phyloP scores from a whole-genome alignment of 2,797 vertebrate genomes.

The Smutsia gigantea region DNA sequence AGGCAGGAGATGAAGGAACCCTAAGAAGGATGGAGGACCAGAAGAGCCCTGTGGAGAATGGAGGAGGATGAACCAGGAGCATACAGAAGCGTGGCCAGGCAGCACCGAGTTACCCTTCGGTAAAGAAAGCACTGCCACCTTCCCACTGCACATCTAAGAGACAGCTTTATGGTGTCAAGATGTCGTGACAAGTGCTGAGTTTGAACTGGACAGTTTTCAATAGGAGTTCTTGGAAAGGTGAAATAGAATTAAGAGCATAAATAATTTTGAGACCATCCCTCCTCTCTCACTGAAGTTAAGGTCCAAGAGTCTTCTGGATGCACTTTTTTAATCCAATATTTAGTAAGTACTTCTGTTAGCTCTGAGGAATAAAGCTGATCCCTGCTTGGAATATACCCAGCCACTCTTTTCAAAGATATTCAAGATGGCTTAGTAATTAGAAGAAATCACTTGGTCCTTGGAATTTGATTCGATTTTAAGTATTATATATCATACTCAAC shows the following conservation, averaged over 20 bases:
- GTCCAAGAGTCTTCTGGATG: background rate
- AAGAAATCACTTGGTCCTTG: slow-evolving; percentile 43
- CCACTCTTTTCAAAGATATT: background rate
- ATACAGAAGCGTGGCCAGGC: fast-evolving
- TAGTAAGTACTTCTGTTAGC: background rate
- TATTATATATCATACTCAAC: slow-evolving; percentile 10
- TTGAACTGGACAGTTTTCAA: background rate
- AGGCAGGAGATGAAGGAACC: background rate
- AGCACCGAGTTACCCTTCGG: background rate
- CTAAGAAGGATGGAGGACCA: background rate
- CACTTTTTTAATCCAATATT: background rate
- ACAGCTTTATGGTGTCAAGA: background rate
- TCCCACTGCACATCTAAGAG: background rate
- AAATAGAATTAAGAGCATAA: background rate
- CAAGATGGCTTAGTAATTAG: slow-evolving; percentile 9
- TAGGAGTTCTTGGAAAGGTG: background rate
- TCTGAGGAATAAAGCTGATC: background rate
- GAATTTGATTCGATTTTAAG: slow-evolving; percentile 51
- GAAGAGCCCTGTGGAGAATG: background rate
- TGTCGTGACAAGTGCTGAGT: background rate
- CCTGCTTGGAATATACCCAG: background rate
- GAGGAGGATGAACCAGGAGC: background rate
- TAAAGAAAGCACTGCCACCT: background rate
- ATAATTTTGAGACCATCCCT: background rate
- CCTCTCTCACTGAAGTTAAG: background rate